Evolutionary conservation across 2,888 invertebrate genomes (phyloP).

Genomic region (Tyria jacobaeae): DNA sequence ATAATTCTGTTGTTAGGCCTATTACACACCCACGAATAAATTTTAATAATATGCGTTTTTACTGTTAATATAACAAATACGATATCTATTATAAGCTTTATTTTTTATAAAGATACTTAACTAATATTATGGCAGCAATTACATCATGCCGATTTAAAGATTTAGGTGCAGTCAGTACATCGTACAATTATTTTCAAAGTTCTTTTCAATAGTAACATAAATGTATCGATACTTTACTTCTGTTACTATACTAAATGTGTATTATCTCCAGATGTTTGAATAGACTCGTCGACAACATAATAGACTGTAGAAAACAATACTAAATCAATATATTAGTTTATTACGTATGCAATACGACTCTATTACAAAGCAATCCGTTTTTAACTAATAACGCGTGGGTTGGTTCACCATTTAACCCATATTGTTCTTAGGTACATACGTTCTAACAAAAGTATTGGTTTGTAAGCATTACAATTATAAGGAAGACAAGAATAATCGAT

Average conservation of each 20-base stretch:
- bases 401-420: neutral
- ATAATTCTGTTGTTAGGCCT: conserved; percentile 46
- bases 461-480: neutral
- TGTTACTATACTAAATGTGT: neutral
- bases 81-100: no score
- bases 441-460: neutral
- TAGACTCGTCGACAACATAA: conserved; percentile 1
- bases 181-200: neutral
- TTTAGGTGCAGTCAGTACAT: conserved; percentile 1
- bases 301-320: conserved; percentile 24
- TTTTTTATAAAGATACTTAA: no score
- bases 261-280: neutral
- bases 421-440: neutral
- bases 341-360: conserved; percentile 21
- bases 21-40: conserved; percentile 15
- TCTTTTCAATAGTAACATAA: neutral
- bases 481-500: neutral
- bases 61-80: neutral
- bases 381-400: conserved; percentile 14
- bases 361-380: conserved; percentile 23
- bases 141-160: neutral
- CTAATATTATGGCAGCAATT: neutral
- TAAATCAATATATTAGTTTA: conserved; percentile 9
- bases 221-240: conserved; percentile 12
- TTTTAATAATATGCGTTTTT: neutral